phyloP scores from a whole-genome alignment of 1,140 invertebrate species.

The Apis mellifera region Amel_HAv3.1 CM009942.2:8773501-8774000 shows the following conservation, averaged over 20 bases:
- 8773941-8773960: too few species aligned
- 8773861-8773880: neutral
- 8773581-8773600: too few species aligned
- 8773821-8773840: too few species aligned
- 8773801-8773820: neutral
- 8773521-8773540: too few species aligned
- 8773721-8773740: neutral
- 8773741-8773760: rapidly evolving
- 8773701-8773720: neutral
- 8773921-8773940: rapidly evolving
- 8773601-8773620: too few species aligned
- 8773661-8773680: neutral
- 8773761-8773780: too few species aligned
- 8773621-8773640: too few species aligned
- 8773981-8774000: neutral
- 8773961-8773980: rapidly evolving
- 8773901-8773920: neutral
- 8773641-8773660: too few species aligned
- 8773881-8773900: too few species aligned
- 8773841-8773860: neutral
- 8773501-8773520: too few species aligned
- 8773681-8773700: neutral
- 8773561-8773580: too few species aligned
- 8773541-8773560: too few species aligned
- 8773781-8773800: neutral